Conservation (phyloP, 2,797 vertebrate species). For the Pangasius macronema region DNA sequence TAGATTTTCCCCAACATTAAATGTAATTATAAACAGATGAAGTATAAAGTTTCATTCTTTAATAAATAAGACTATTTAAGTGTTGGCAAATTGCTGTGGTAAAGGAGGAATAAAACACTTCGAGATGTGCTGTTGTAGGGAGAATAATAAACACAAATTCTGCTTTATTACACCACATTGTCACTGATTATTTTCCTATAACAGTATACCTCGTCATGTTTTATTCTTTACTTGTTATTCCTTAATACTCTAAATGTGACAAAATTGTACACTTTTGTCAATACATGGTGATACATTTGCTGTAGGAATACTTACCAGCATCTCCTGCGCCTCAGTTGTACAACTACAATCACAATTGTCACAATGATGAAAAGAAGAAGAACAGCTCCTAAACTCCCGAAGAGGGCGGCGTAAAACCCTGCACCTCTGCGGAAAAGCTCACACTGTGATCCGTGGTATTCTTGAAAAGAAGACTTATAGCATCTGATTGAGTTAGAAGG, state of each 20-base stretch:
- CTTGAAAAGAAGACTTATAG: constrained; percentile 52
- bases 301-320: constrained; percentile 59
- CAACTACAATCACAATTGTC: constrained; percentile 46
- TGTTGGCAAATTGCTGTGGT: not conserved
- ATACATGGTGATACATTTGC: not conserved
- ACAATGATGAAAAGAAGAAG: constrained; percentile 64
- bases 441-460: constrained; percentile 69
- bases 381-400: constrained; percentile 67
- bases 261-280: not conserved
- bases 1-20: no score
- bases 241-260: not conserved
- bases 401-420: constrained; percentile 74
- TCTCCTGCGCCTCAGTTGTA: constrained; percentile 46
- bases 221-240: not conserved
- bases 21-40: no score
- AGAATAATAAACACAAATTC: not conserved
- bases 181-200: not conserved
- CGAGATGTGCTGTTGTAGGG: not conserved
- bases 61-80: not conserved
- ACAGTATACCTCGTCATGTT: not conserved
- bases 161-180: not conserved
- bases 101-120: not conserved
- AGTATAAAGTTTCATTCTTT: not conserved
- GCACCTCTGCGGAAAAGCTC: constrained; percentile 60
- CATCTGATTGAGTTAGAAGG: constrained; percentile 61